Evolutionary conservation across 2,113 vertebrate species (phyloP), one percentile per base, ranked within the genome.

Genomic region (Nothocercus julius): DNA sequence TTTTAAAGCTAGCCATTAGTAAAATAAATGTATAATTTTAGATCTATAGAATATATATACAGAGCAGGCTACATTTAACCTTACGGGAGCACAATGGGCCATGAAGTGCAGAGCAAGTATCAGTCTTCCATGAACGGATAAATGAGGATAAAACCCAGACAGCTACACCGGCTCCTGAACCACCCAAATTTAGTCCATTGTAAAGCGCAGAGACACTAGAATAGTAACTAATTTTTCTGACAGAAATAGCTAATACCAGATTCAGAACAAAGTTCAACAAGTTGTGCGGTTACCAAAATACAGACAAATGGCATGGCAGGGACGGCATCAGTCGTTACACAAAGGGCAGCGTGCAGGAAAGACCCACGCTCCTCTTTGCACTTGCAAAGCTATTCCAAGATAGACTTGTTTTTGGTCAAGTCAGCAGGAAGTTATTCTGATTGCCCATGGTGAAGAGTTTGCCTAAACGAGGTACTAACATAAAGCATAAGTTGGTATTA

Each of bases 21-120:
- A 85, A 91, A 87, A 44, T 18, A 92, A 93, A 85, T 42, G 34
- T 58, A 89, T 89, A 82, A 36, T 47, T 90, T 87, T 62, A 87
- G 64, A 87, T 61, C 82, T 64, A 45, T 83, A 72, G 90, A 85
- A 62, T 8, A 51, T 44, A 40, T 77, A 44, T 1, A 91, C 59
- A 67, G 58, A 70, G 42, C 5, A 56, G 63, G 38, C 45, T 81
- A 64, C 79, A 38, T 61, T 95, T 95, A 92, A 92, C 91, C 87
- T 96, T 82, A 89, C 3, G 62, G 70, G 51, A 91, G 56, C 42
- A 85, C 82, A 95, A 83, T 75, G 82, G 90, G 64, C 91, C 94
- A 94, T 96, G 94, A 97, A 95, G 93, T 87, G 90, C 93, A 92
- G 81, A 94, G 94, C 75, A 63, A 87, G 91, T 85, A 90, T 72